Evolutionary conservation across 2,888 invertebrate genomes (phyloP).

Genomic region (Drosophila parthenogenetica): DNA sequence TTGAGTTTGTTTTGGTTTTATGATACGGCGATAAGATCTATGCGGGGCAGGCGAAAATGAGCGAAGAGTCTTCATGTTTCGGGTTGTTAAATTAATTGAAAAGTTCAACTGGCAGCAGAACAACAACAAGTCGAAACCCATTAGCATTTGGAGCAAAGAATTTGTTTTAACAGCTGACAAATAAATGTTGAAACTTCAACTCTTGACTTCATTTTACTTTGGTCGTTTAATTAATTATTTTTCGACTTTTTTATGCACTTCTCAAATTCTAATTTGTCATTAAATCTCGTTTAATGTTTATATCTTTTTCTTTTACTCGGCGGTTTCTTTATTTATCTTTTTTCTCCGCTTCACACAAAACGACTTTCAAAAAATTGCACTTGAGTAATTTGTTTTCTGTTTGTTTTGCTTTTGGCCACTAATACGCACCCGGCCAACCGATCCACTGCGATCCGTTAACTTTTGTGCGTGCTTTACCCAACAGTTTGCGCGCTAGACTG

Average conservation of each 20-base stretch:
- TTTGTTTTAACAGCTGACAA: conserved; percentile 76
- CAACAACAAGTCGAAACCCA: conserved; percentile 48
- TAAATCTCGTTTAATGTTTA: conserved; percentile 42
- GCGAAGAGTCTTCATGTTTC: conserved; percentile 31
- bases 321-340: too few relatives aligned
- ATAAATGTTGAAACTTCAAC: conserved; percentile 31
- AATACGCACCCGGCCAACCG: conserved; percentile 8
- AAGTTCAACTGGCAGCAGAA: conserved; percentile 60
- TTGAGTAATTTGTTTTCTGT: conserved; percentile 17
- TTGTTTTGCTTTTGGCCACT: conserved; percentile 1
- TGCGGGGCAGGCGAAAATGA: conserved; percentile 64
- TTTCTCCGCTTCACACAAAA: not conserved
- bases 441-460: conserved; percentile 12
- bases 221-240: conserved; percentile 50
- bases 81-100: conserved; percentile 74
- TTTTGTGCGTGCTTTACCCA: conserved; percentile 27
- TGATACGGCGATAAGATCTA: conserved; percentile 72
- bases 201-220: conserved; percentile 40
- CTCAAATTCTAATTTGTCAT: conserved; percentile 53
- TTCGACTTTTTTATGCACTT: conserved; percentile 35
- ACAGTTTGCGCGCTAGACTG: conserved; percentile 62
- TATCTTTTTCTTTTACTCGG: conserved; percentile 5
- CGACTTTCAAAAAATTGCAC: conserved; percentile 54
- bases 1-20: conserved; percentile 53
- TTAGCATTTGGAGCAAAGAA: conserved; percentile 65